Base-by-base conservation (phyloP, 2,888 invertebrate genomes). In the Hypselothyrea guttata region DNA sequence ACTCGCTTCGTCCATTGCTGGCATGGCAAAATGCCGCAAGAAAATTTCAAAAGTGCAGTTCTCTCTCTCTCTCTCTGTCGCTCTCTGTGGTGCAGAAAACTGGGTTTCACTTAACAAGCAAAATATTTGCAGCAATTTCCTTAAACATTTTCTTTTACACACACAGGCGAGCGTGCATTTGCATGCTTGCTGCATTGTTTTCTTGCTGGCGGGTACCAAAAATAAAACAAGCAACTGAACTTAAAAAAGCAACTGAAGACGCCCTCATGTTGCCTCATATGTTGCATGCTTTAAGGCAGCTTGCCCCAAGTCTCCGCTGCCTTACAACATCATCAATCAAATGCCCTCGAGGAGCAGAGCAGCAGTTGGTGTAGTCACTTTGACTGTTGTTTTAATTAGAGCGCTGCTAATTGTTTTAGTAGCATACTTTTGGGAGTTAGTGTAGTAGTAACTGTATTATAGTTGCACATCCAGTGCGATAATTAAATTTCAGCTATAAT, bases 41-140 rank as follows among this genome's bases (percentile, higher is more conserved):
- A 84, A 68, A 51, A 77, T 82, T 81, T 59, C 78, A 57, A 49
- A 22, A 64, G 61, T 68, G 76, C 58, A 64, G 63, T 69, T 52
- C 51, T 22, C 1, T 8, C 15, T 46, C 18, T 11, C 11, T 48
- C 67, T 55, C 62, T 51, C 78, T 75, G 66, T 75, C 54, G 56
- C n/a, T 48, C 67, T 55, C 62, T 51, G 78, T 75, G 66, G 71
- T 52, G n/a, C n/a, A n/a, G n/a, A 54, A 82, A 78, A 81, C 78
- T 81, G 83, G 86, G 81, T 84, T 81, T 86, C 81, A 86, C 68
- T 81, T 86, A 81, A 81, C 81, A 81, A 81, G 81, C 86, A 86
- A 81, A 84, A 81, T 81, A 86, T 82, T 82, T 82, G 85, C 82
- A 64, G 86, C 86, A 84, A 86, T 82, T 86, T 83, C 75, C 84